A percentile compares a stretch with the other conserved stretches of the same genome.
phyloP scores from a whole-genome alignment of 1,140 invertebrate species.

The Helicoverpa armigera region DNA sequence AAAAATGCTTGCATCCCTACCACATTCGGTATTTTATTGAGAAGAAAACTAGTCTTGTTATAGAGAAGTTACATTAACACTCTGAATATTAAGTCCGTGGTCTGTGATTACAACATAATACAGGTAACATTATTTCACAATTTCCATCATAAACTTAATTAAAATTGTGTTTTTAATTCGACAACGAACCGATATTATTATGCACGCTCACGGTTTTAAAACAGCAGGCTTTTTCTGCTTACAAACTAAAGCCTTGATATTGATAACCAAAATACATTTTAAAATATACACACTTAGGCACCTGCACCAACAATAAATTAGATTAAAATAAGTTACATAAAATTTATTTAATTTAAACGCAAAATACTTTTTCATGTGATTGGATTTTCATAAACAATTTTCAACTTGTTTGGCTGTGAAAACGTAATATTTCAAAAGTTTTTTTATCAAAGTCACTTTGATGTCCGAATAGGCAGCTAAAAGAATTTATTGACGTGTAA shows the following conservation, averaged over 20 bases:
- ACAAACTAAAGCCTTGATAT: not conserved
- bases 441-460: constrained; percentile 1
- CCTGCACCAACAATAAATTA: not conserved
- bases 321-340: not conserved
- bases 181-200: constrained; percentile 19
- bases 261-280: constrained; percentile 12
- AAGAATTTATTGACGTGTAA: constrained; percentile 19
- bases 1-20: no score
- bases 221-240: constrained; percentile 26
- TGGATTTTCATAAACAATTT: constrained; percentile 22
- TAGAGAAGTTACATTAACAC: no score
- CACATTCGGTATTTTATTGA: no score
- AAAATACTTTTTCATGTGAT: not conserved
- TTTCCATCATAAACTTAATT: not conserved
- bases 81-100: not conserved
- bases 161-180: not conserved
- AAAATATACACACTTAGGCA: not conserved
- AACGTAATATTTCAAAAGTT: constrained; percentile 2
- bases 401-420: not conserved
- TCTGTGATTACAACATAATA: not conserved
- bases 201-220: constrained; percentile 33
- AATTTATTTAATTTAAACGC: no score
- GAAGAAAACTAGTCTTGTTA: no score
- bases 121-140: not conserved
- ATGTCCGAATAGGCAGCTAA: not conserved